phyloP scores from a whole-genome alignment of 2,797 vertebrate species.

The Alosa sapidissima region DNA sequence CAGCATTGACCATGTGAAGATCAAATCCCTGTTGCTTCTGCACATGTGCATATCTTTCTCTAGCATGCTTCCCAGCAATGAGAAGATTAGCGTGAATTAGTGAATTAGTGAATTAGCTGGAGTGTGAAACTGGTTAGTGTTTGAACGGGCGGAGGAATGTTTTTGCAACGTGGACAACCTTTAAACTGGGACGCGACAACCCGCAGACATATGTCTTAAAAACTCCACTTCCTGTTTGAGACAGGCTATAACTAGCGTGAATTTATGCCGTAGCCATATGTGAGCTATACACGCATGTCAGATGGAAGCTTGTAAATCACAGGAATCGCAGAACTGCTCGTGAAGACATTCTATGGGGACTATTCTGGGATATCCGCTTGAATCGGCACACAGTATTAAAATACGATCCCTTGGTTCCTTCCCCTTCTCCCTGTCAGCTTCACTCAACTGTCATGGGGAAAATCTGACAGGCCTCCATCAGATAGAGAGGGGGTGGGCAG shows the following conservation, averaged over 20 bases:
- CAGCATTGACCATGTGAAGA: background rate
- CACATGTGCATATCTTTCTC: background rate
- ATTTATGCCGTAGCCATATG: background rate
- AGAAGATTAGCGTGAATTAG: background rate
- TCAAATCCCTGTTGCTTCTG: background rate
- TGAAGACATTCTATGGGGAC: background rate
- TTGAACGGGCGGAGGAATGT: background rate
- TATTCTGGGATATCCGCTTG: constrained; percentile 24
- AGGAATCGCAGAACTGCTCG: background rate
- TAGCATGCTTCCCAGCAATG: background rate
- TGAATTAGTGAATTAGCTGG: background rate
- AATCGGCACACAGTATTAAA: constrained; percentile 18
- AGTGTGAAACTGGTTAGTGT: background rate
- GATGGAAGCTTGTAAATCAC: background rate
- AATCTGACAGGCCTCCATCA: constrained; percentile 7
- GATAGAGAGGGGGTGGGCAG: background rate
- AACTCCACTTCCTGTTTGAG: background rate
- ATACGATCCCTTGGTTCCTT: constrained; percentile 27
- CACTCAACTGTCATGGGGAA: constrained; percentile 23
- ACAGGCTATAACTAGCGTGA: background rate
- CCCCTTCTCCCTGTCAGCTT: constrained; percentile 23
- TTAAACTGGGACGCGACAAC: background rate
- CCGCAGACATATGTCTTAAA: background rate
- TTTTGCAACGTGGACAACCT: background rate
- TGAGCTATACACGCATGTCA: background rate